Evolutionary conservation across 92 coral and sea anemone genomes (phyloP).

Genomic region (Virgularia gustaviana): DNA sequence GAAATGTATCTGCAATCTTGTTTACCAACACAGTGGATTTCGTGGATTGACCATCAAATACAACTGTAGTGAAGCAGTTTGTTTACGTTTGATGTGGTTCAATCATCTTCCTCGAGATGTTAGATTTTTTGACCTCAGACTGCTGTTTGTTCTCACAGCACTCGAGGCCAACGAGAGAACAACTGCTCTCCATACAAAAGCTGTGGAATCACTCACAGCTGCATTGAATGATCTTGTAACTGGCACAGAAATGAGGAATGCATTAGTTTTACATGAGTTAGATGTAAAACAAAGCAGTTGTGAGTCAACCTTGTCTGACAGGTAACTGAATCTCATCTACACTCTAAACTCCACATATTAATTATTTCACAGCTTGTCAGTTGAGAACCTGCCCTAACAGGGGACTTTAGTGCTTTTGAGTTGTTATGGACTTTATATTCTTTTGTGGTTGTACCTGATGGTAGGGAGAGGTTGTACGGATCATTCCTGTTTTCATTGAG

Average conservation of each 20-base stretch:
- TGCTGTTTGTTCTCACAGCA: constrained; percentile 87
- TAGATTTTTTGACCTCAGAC: constrained; percentile 74
- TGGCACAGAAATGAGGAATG: constrained; percentile 67
- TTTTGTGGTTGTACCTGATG: too few species aligned
- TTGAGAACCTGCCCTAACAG: too few species aligned
- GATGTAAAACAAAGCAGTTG: not conserved
- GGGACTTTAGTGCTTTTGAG: too few species aligned
- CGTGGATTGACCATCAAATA: constrained; percentile 64
- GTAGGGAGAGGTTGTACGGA: too few species aligned
- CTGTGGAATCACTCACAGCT: constrained; percentile 70
- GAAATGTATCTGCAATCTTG: constrained; percentile 92
- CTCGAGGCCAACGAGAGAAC: constrained; percentile 68
- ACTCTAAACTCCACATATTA: too few species aligned
- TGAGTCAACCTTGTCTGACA: constrained; percentile 15
- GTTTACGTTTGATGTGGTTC: constrained; percentile 70
- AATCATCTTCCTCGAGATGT: constrained; percentile 63
- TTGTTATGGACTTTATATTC: too few species aligned
- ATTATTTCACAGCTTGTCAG: too few species aligned
- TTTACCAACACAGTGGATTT: constrained; percentile 70
- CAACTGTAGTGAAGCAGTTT: constrained; percentile 58
- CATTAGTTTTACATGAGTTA: not conserved
- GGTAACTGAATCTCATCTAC: too few species aligned
- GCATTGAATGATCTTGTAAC: constrained; percentile 73
- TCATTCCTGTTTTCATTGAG: too few species aligned
- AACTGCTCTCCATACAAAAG: constrained; percentile 59